Percentiles rank a stretch among this genome's conserved stretches.
phyloP scores from a whole-genome alignment of 2,797 vertebrate genomes.

The Nyctibius grandis region DNA sequence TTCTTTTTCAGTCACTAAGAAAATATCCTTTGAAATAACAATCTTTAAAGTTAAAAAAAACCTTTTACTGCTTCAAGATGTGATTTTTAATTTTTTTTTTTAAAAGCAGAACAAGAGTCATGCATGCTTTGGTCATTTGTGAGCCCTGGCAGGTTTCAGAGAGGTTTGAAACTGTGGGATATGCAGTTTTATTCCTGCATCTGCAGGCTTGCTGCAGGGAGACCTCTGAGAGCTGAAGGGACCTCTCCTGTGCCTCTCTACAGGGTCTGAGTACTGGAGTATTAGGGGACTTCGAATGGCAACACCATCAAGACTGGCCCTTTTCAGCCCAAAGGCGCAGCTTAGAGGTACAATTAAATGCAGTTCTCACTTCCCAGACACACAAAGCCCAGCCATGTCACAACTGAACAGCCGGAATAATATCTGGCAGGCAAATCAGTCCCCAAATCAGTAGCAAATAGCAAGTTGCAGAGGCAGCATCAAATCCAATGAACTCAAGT shows the following conservation, averaged over 20 bases:
- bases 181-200: neutral
- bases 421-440: neutral
- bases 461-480: neutral
- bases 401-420: neutral
- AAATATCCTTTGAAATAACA: slow-evolving; percentile 25
- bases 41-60: neutral
- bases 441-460: neutral
- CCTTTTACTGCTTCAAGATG: neutral
- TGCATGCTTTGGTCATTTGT: neutral
- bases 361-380: neutral
- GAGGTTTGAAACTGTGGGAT: neutral
- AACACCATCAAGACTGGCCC: neutral
- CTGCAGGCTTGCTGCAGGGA: neutral
- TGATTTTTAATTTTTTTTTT: neutral
- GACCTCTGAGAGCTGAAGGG: neutral
- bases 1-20: neutral
- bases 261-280: neutral
- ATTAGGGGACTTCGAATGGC: neutral
- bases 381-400: neutral
- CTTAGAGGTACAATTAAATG: neutral
- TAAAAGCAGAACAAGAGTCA: neutral
- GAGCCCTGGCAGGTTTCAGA: neutral
- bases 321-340: neutral
- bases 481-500: neutral
- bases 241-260: neutral